A percentile compares a stretch with the other conserved stretches of the same genome.
These are phyloP conservation scores for Cosmia pyralina DNA, from an alignment of 2,888 invertebrate genomes.

Conservation along the genomic window DNA sequence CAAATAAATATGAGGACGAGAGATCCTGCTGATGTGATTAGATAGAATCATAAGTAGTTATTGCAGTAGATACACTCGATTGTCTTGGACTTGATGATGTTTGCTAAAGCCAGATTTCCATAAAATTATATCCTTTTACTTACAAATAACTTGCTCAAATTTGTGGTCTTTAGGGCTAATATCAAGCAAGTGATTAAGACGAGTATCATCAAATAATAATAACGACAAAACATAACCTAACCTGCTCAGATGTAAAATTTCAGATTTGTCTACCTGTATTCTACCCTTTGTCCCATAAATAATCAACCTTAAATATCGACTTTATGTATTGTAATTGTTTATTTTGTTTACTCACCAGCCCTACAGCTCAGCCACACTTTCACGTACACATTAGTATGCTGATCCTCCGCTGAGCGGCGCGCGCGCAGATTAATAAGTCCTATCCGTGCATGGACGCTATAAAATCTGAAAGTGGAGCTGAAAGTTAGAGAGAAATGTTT, in stretches of 20 bases:
- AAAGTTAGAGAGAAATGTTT: slow-evolving; percentile 59
- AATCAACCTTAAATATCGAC: background rate
- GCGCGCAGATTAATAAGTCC: slow-evolving; percentile 59
- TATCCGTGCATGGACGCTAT: slow-evolving; percentile 62
- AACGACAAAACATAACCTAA: no score
- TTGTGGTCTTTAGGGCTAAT: no score
- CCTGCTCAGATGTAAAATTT: no score
- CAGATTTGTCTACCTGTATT: no score
- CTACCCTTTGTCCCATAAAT: background rate
- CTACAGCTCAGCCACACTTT: slow-evolving; percentile 52
- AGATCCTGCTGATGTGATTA: background rate
- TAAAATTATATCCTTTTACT: no score
- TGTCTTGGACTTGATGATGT: no score
- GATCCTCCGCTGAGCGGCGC: slow-evolving; percentile 43
- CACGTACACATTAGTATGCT: slow-evolving; percentile 63
- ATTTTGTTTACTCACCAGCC: slow-evolving; percentile 28
- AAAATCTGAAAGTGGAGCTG: slow-evolving; percentile 67
- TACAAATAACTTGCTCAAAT: no score
- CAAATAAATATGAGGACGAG: background rate
- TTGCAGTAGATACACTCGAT: no score
- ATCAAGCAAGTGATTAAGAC: no score
- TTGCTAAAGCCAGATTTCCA: no score
- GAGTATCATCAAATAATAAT: no score
- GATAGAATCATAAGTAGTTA: background rate
- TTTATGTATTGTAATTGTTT: background rate